Evolutionary conservation across 1,140 invertebrate genomes (phyloP), one percentile per base, ranked within the genome.

Genomic region (Ips typographus): DNA sequence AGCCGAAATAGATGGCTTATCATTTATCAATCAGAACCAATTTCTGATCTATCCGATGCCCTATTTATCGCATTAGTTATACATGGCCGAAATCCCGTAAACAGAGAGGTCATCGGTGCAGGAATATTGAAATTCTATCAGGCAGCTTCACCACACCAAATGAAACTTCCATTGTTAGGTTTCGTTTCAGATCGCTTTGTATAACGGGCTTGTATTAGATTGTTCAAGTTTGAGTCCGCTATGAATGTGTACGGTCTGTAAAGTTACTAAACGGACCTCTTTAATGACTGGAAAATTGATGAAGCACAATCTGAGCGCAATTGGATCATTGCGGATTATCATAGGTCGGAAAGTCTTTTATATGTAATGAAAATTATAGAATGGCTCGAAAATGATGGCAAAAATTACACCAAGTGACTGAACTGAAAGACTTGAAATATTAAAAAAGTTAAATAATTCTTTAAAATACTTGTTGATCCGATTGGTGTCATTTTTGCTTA

Each of bases 111-210:
- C 56, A 59, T 51, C 42, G 51, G 22, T 67, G 41, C 41, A 67
- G 65, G 55, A 67, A 67, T 67, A 67, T 67, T 67, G 65, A 67
- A 67, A 67, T 67, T 67, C 65, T 67, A 51, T 44, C 56, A 49
- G 4, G 63, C 22, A 43, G 42, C 39, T 56, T 56, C 7, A 40
- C 65, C 55, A 41, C 55, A 67, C 40, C 55, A 57, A 67, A 58
- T 59, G 65, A 67, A 67, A 59, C 7, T 49, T 51, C 55, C 56
- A 67, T 67, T 67, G 63, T 62, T 59, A 52, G 49, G 47, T 53
- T 64, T 64, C 40, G 36, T 52, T 52, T 64, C 38, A 41, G 51
- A 53, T 51, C 39, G 51, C 49, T 43, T 44, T 61, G 58, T 43
- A 22, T 44, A 3, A 8, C 6, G 5, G 42, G 4, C 42, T 61